Conservation (phyloP, 2,113 vertebrate species). For the Pachyramphus minor region DNA sequence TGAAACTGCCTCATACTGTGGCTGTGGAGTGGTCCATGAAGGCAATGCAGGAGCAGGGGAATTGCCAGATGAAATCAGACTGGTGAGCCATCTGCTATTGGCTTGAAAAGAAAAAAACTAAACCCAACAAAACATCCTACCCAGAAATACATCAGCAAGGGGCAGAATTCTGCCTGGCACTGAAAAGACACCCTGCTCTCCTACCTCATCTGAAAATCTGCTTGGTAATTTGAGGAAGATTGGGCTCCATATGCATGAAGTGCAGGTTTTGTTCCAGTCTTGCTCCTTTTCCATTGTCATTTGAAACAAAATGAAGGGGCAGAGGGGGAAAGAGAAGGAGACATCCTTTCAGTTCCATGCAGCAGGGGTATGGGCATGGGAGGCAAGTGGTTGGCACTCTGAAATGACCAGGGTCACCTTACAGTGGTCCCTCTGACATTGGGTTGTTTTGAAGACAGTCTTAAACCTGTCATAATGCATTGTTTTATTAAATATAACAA, state of each 20-base stretch:
- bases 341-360: accelerated
- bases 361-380: not conserved
- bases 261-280: not conserved
- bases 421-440: not conserved
- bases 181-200: not conserved
- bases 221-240: not conserved
- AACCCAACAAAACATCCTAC: not conserved
- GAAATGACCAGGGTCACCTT: not conserved
- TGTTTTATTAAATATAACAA: not conserved
- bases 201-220: not conserved
- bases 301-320: not conserved
- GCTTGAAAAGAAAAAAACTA: not conserved
- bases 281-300: not conserved
- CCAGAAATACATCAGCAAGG: not conserved
- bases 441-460: not conserved
- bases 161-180: not conserved
- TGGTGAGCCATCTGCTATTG: conserved; percentile 14
- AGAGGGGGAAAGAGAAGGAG: not conserved
- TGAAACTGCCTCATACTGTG: conserved; percentile 40
- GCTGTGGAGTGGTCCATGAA: not conserved
- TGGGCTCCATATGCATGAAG: not conserved
- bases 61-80: conserved; percentile 22
- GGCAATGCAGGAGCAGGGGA: not conserved
- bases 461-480: not conserved
- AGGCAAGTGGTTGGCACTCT: accelerated